Evolutionary conservation across 2,888 invertebrate species (phyloP), one percentile per base, ranked within the genome.

Genomic region (Ephialtes manifestator): DNA sequence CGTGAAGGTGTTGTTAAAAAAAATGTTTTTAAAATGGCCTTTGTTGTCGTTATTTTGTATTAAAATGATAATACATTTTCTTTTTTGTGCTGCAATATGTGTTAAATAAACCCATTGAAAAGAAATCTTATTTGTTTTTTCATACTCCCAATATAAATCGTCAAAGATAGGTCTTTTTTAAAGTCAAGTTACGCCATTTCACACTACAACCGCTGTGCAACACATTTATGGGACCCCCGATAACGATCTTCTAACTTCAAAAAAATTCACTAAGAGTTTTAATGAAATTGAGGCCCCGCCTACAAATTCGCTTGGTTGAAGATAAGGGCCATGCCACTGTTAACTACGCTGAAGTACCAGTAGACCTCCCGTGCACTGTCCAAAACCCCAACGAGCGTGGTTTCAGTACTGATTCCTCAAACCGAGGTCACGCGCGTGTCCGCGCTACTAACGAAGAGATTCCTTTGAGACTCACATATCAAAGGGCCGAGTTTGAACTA

Each of bases 381-480:
- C 39, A 68, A 75, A 85, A 67, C 48, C 65, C 31, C 55, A 24
- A 51, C 31, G 18, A 48, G 51, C 75, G 72, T 70, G 76, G 83
- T 80, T 86, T 86, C 55, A 77, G 76, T 78, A 78, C 85, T 82
- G 82, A 87, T 82, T 87, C 82, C 87, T 78, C 85, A 81, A 84
- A 84, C 85, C 65, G 80, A 79, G 86, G 87, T 82, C 86, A 83
- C 75, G 83, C 86, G 70, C 81, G 53, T 43, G 77, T 80, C 77
- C 68, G 72, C 76, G 75, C 13, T 18, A 80, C 77, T 86, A 87
- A 86, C 86, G 85, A 84, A 84, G 83, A 82, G 81, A 87, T 86
- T 84, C 87, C 87, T 87, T 87, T 87, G 87, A 87, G 87, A 86
- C 84, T 87, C 84, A 76, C 85, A 87, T 87, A 86, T 87, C 87